Percentiles rank a stretch among this genome's conserved stretches.
These are phyloP conservation scores for Epinephelus cyanopodus DNA, from an alignment of 2,113 vertebrate genomes.

Conservation along the genomic window DNA sequence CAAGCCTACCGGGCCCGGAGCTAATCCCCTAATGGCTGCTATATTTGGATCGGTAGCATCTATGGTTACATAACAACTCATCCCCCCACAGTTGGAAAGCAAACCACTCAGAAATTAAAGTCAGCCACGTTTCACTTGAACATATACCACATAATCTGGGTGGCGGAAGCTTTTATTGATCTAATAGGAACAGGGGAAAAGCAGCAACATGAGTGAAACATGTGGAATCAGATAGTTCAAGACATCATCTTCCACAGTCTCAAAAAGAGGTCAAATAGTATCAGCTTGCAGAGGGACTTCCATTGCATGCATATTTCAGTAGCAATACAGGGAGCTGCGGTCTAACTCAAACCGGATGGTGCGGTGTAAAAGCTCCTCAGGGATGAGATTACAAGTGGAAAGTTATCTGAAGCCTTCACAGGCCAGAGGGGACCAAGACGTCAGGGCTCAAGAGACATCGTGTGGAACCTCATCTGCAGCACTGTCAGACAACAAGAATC, in stretches of 20 bases:
- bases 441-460: constrained; percentile 31
- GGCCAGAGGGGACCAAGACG: constrained; percentile 7
- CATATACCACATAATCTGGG: constrained; percentile 24
- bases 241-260: background rate
- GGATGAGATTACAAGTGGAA: constrained; percentile 29
- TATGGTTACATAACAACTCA: constrained; percentile 77
- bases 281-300: constrained; percentile 45
- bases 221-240: background rate
- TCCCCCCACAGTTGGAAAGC: constrained; percentile 45
- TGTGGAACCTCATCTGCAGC: constrained; percentile 19
- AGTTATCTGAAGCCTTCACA: constrained; percentile 26
- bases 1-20: constrained; percentile 67
- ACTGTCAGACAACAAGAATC: background rate
- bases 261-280: constrained; percentile 58
- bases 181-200: background rate
- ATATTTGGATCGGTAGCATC: constrained; percentile 82
- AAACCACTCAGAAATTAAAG: constrained; percentile 62
- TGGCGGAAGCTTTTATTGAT: constrained; percentile 34
- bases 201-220: background rate
- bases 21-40: constrained; percentile 84
- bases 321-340: constrained; percentile 28
- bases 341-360: background rate
- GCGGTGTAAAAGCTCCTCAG: background rate
- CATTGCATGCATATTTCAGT: constrained; percentile 66
- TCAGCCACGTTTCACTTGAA: constrained; percentile 28